These are phyloP conservation scores for Chlorodrepanis virens DNA, from an alignment of 2,113 vertebrate genomes.

Conservation along the genomic window DNA sequence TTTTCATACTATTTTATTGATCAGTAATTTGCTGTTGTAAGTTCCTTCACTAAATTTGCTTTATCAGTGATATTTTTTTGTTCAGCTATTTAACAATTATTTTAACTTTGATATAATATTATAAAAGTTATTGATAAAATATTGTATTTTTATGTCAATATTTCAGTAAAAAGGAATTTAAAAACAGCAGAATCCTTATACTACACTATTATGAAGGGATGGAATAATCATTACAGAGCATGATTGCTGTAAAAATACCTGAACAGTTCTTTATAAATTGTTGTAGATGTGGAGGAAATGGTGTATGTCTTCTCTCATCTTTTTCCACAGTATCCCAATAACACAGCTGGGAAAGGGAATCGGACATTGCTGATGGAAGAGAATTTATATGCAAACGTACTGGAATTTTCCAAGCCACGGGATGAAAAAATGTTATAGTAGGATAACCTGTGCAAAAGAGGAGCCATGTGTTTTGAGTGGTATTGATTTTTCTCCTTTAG, in stretches of 20 bases:
- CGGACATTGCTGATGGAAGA: background rate
- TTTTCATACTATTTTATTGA: background rate
- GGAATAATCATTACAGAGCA: background rate
- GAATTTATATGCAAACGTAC: background rate
- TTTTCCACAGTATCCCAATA: background rate
- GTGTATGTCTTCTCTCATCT: background rate
- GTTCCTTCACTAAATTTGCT: background rate
- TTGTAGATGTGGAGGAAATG: background rate
- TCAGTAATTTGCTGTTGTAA: background rate
- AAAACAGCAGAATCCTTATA: background rate
- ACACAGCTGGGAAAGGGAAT: background rate
- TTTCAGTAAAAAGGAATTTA: background rate
- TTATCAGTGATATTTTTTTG: background rate
- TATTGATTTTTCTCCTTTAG: slow-evolving; percentile 34
- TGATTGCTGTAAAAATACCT: background rate
- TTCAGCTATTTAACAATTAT: background rate
- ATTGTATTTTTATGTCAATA: background rate
- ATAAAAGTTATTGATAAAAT: background rate
- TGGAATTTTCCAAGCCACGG: background rate
- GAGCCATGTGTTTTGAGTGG: background rate
- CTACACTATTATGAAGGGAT: background rate
- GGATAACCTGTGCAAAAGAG: background rate
- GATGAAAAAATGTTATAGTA: background rate
- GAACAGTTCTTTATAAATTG: background rate
- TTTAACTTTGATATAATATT: background rate